Conservation (phyloP, 2,888 invertebrate species). For the Adelphocoris suturalis region DNA sequence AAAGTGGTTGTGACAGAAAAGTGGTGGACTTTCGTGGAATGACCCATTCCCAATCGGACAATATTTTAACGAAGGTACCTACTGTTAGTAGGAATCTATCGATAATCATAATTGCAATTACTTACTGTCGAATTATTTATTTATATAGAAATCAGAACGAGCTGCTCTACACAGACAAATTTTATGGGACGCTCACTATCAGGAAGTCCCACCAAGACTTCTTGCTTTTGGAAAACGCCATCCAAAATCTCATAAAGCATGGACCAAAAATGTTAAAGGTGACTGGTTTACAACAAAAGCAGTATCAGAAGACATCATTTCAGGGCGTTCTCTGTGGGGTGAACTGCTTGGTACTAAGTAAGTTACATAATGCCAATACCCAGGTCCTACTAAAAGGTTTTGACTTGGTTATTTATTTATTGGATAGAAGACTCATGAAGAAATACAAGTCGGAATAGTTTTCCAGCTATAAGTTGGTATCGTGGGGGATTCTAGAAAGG, state of each 20-base stretch:
- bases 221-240: constrained; percentile 64
- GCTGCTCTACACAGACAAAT: constrained; percentile 71
- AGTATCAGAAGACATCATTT: constrained; percentile 59
- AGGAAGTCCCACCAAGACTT: constrained; percentile 17
- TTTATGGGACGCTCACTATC: constrained; percentile 70
- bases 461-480: too few relatives aligned
- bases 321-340: constrained; percentile 67
- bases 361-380: too few relatives aligned
- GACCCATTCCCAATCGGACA: too few relatives aligned
- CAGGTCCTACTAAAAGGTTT: background rate
- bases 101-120: too few relatives aligned
- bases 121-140: background rate
- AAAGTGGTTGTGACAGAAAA: too few relatives aligned
- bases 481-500: too few relatives aligned
- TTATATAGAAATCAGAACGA: constrained; percentile 65
- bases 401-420: background rate
- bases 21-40: too few relatives aligned
- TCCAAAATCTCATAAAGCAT: constrained; percentile 17
- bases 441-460: too few relatives aligned
- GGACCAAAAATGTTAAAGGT: constrained; percentile 60
- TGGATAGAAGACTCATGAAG: too few relatives aligned
- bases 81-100: too few relatives aligned
- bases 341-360: constrained; percentile 68
- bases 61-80: too few relatives aligned
- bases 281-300: constrained; percentile 64